Evolutionary conservation across 2,113 vertebrate genomes (phyloP).

Genomic region (Alectura lathami): DNA sequence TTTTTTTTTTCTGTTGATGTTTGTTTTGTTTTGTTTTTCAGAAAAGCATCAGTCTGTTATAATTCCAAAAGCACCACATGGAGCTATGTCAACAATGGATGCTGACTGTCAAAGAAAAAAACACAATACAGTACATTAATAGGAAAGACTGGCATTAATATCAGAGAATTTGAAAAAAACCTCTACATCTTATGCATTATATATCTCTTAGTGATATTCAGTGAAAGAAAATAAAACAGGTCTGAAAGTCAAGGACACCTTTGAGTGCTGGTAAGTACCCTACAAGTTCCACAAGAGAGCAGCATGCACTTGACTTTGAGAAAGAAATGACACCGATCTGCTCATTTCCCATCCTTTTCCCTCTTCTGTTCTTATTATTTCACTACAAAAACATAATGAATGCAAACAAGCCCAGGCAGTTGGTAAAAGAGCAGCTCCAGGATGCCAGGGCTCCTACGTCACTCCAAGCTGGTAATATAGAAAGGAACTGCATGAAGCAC

Average conservation of each 20-base stretch:
- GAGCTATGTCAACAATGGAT: background rate
- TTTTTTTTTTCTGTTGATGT: background rate
- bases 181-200: background rate
- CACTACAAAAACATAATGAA: background rate
- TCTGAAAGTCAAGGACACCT: background rate
- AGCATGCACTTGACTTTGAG: constrained; percentile 61
- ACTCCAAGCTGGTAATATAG: background rate
- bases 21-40: background rate
- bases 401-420: background rate
- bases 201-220: background rate
- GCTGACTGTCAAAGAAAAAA: background rate
- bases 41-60: background rate
- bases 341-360: background rate
- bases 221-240: background rate
- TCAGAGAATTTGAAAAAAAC: fast-evolving
- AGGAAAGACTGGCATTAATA: background rate
- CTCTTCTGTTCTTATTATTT: background rate
- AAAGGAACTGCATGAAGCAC: background rate
- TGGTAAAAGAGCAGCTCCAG: background rate
- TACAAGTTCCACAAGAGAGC: constrained; percentile 65
- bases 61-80: background rate
- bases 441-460: background rate
- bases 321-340: background rate
- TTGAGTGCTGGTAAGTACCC: background rate
- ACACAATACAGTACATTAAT: background rate